Base-by-base conservation (phyloP, 2,888 invertebrate genomes). In the Lutraria lutraria region DNA sequence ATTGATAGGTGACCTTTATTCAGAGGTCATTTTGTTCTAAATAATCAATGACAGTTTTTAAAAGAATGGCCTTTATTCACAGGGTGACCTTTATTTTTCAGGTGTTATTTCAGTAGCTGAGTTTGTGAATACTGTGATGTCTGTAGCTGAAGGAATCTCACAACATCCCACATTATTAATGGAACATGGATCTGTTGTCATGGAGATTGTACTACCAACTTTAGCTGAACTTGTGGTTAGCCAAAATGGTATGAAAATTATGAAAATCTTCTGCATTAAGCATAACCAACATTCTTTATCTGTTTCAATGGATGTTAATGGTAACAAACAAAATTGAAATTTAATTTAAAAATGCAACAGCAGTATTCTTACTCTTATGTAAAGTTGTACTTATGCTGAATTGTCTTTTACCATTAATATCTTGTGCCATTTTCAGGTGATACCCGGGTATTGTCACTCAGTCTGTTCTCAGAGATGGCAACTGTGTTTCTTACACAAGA, bases 401-500 rank as follows among this genome's bases (percentile, higher is more conserved):
- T 43, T 43, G 43, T 43, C 4, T 2, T 43, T 43, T 43, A 4
- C 43, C 8, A 43, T 43, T 12, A 29, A 31, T 84, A 0, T n/a
- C 21, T n/a, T 72, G 43, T 84, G n/a, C 63, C n/a, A 68, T 68
- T 87, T 85, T 0, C 92, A 96, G 96, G 95, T 87, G 96, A 96
- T 83, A 96, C 95, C 0, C 91, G 95, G 83, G 95, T 94, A 0
- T 89, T 95, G 68, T 95, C 96, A 0, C 91, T 96, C 84, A 93
- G 95, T 34, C 93, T 96, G 60, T 96, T 96, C 91, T 95, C 96
- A 13, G 96, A 96, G 92, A 95, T 96, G 43, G 94, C 96, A 0
- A 93, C 95, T 31, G 94, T 96, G 16, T 96, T 94, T 89, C 93
- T 96, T 68, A 95, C 94, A 68, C 95, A 95, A 86, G 94, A 95